These are phyloP conservation scores for Cheilosia pagana DNA, from an alignment of 2,888 invertebrate genomes.

Conservation along the genomic window DNA sequence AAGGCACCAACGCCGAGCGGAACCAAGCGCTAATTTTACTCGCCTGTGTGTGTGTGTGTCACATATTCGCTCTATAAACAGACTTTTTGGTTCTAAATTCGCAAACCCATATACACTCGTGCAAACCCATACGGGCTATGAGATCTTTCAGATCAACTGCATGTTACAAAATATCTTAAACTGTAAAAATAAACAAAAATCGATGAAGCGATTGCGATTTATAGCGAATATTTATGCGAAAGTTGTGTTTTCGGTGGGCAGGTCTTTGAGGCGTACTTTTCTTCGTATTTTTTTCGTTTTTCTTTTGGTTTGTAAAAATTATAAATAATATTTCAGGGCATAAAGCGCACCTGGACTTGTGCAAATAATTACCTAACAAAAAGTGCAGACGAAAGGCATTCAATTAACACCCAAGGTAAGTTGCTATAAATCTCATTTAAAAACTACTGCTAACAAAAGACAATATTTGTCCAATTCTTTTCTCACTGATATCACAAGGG, in stretches of 20 bases:
- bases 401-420: neutral
- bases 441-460: too few relatives aligned
- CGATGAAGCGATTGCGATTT: slow-evolving; percentile 27
- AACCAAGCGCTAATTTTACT: slow-evolving; percentile 17
- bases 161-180: slow-evolving; percentile 58
- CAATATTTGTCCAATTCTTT: neutral
- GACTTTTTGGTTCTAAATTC: slow-evolving; percentile 45
- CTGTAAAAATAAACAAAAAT: slow-evolving; percentile 58
- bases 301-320: too few relatives aligned
- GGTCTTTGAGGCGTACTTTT: neutral
- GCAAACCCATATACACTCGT: slow-evolving; percentile 28
- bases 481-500: neutral
- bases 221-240: slow-evolving; percentile 20
- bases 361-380: neutral
- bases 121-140: slow-evolving; percentile 8
- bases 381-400: neutral
- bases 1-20: slow-evolving; percentile 11
- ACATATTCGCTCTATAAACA: slow-evolving; percentile 39
- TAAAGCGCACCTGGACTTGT: slow-evolving; percentile 1
- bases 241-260: slow-evolving; percentile 2
- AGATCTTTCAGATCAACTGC: slow-evolving; percentile 52
- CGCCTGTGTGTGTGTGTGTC: slow-evolving; percentile 18
- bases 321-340: slow-evolving; percentile 10
- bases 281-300: too few relatives aligned
- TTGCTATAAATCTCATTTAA: too few relatives aligned